Evolutionary conservation across 2,113 vertebrate genomes (phyloP).

Genomic region (Lanius collurio): DNA sequence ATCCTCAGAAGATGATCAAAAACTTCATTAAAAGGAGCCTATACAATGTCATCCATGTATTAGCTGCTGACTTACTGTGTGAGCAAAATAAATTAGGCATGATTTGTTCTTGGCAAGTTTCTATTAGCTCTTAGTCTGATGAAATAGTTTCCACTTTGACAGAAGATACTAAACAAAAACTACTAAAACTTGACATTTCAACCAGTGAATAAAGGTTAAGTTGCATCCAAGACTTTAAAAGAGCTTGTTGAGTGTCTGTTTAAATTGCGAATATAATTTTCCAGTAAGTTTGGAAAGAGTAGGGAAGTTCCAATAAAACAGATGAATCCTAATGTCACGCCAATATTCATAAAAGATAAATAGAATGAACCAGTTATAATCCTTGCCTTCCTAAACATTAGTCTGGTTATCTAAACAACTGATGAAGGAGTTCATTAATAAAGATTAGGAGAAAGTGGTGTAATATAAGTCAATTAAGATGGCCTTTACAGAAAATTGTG

Average conservation of each 20-base stretch:
- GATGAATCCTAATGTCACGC: background rate
- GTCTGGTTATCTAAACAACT: background rate
- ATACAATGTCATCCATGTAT: background rate
- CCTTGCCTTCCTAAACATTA: background rate
- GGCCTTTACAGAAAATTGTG: background rate
- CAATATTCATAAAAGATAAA: constrained; percentile 7
- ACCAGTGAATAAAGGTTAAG: constrained; percentile 17
- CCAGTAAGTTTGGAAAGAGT: constrained; percentile 20
- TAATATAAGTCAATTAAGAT: background rate
- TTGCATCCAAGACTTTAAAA: constrained; percentile 6
- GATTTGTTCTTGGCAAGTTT: background rate
- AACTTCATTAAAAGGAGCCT: background rate
- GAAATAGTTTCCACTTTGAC: constrained; percentile 48
- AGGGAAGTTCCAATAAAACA: background rate
- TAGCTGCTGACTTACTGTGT: background rate
- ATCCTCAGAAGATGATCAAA: background rate
- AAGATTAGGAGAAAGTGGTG: background rate
- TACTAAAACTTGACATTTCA: constrained; percentile 52
- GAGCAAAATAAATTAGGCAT: background rate
- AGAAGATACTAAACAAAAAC: constrained; percentile 25
- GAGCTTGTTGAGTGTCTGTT: background rate
- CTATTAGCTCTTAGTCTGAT: background rate
- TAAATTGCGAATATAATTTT: constrained; percentile 11
- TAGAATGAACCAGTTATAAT: background rate
- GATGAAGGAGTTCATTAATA: background rate